Conservation (phyloP, 2,113 vertebrate genomes). For the Phylloscopus trochilus region DNA sequence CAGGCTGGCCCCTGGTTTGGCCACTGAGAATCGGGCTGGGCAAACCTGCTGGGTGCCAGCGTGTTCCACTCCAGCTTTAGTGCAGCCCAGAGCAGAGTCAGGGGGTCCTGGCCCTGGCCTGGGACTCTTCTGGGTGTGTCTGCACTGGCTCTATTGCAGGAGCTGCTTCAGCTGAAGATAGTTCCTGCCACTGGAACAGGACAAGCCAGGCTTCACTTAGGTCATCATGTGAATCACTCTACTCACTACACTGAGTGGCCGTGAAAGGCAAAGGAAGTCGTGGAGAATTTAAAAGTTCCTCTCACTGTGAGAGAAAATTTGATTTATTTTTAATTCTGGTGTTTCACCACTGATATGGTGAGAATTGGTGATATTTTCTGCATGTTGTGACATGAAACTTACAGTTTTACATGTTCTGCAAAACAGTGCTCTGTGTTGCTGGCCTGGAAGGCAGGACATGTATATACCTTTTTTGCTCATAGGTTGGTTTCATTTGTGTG, state of each 20-base stretch:
- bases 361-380: not conserved
- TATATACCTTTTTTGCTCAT: not conserved
- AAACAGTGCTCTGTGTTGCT: not conserved
- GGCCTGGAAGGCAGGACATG: not conserved
- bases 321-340: not conserved
- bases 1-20: not conserved
- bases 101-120: not conserved
- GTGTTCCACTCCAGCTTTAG: not conserved
- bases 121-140: not conserved
- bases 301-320: not conserved
- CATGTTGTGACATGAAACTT: not conserved
- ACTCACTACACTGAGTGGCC: not conserved
- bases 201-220: not conserved
- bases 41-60: not conserved
- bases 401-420: not conserved
- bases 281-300: not conserved
- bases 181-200: not conserved
- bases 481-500: not conserved
- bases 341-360: not conserved
- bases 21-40: not conserved
- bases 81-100: not conserved
- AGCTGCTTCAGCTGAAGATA: not conserved
- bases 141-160: not conserved
- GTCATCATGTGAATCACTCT: not conserved
- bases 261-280: not conserved